Evolutionary conservation across 2,888 invertebrate species (phyloP).

Genomic region (Amiota mariae): DNA sequence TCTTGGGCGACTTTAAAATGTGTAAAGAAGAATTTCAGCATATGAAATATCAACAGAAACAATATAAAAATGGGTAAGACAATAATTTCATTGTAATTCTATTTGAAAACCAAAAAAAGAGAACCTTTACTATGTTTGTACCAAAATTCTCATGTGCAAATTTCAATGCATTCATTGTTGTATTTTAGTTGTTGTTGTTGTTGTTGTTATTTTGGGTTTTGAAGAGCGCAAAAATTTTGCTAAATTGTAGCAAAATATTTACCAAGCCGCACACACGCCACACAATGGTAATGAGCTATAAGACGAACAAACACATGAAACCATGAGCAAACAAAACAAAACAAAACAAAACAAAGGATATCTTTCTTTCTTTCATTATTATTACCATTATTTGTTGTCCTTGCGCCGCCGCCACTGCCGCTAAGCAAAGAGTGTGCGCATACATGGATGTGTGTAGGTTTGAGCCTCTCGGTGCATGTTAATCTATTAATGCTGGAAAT

Average conservation of each 20-base stretch:
- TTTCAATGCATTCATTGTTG: too few relatives aligned
- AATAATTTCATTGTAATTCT: too few relatives aligned
- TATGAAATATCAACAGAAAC: too few relatives aligned
- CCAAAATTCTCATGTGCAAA: too few relatives aligned
- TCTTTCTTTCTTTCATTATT: background rate
- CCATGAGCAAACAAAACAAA: background rate
- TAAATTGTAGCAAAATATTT: conserved; percentile 58
- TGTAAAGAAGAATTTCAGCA: too few relatives aligned
- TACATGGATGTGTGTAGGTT: conserved; percentile 31
- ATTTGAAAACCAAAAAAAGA: too few relatives aligned
- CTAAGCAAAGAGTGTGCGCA: conserved; percentile 13
- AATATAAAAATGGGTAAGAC: too few relatives aligned
- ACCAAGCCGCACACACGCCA: conserved; percentile 61
- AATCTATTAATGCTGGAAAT: conserved; percentile 69
- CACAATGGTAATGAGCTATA: conserved; percentile 68
- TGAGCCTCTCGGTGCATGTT: conserved; percentile 50
- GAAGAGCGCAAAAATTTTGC: too few relatives aligned
- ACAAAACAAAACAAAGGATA: conserved; percentile 16
- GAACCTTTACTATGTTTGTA: too few relatives aligned
- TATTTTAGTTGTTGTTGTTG: too few relatives aligned
- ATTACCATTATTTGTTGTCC: conserved; percentile 13
- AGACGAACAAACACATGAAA: conserved; percentile 43
- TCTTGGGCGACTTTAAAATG: too few relatives aligned
- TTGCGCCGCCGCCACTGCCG: conserved; percentile 1
- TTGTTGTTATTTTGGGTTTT: too few relatives aligned